Conservation (phyloP, 2,113 vertebrate species). For the Holacanthus passer region DNA sequence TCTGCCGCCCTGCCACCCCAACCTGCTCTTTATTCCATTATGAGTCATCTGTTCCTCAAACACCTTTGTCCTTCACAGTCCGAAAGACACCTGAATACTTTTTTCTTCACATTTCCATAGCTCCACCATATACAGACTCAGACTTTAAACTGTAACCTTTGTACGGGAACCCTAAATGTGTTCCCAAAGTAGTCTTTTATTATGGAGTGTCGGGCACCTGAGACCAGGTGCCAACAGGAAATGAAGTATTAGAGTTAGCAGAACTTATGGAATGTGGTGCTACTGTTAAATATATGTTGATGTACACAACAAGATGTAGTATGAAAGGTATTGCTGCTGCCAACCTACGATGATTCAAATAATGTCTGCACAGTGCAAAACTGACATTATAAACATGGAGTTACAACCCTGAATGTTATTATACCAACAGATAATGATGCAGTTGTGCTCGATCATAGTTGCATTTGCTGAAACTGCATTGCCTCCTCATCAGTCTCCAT, state of each 20-base stretch:
- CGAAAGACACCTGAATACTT: neutral
- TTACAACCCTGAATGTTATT: neutral
- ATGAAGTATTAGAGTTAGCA: neutral
- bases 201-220: neutral
- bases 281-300: neutral
- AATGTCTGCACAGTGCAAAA: neutral
- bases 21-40: neutral
- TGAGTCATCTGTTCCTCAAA: neutral
- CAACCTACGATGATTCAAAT: neutral
- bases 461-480: neutral
- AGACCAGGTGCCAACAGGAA: neutral
- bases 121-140: neutral
- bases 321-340: neutral
- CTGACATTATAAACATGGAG: neutral
- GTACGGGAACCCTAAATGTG: neutral
- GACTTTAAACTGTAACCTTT: neutral
- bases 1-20: neutral
- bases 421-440: neutral
- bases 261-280: no score
- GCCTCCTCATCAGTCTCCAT: neutral
- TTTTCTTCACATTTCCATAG: neutral
- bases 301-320: neutral
- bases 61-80: neutral
- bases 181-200: neutral
- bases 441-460: neutral